These are phyloP conservation scores for Luidia sarsii DNA, from an alignment of 53 echinoderm and acorn worm species.

Conservation along the genomic window DNA sequence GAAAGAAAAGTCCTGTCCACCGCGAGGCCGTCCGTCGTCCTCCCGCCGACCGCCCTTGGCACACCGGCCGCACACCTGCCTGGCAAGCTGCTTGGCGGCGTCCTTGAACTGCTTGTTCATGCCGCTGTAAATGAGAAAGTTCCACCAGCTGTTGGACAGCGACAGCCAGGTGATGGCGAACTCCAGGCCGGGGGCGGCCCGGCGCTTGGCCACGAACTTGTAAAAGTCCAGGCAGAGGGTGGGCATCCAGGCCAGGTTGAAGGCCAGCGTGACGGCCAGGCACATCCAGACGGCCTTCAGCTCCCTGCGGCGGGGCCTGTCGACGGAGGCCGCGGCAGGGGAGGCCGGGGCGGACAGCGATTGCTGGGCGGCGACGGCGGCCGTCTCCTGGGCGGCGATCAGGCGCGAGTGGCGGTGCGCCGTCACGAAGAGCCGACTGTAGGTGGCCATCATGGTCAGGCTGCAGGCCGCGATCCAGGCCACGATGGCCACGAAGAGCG, in stretches of 20 bases:
- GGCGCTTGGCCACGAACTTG: conserved; percentile 11
- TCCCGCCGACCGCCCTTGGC: background rate
- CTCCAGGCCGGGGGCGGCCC: background rate
- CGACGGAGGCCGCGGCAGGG: background rate
- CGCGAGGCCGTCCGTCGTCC: background rate
- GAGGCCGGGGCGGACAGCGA: background rate
- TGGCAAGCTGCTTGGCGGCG: conserved; percentile 19
- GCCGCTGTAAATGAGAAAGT: conserved; percentile 50
- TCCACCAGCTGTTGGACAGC: conserved; percentile 55
- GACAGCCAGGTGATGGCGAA: conserved; percentile 36
- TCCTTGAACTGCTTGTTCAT: conserved; percentile 50
- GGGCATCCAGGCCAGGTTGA: conserved; percentile 53
- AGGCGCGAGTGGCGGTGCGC: conserved; percentile 28
- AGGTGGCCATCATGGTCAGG: conserved; percentile 21
- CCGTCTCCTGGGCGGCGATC: conserved; percentile 17
- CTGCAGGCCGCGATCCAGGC: conserved; percentile 5
- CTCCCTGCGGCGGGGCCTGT: background rate
- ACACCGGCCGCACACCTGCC: conserved; percentile 12
- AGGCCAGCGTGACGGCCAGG: conserved; percentile 31
- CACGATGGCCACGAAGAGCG: conserved; percentile 6
- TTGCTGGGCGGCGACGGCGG: background rate
- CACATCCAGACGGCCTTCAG: conserved; percentile 41
- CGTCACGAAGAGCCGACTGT: conserved; percentile 27
- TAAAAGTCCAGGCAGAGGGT: conserved; percentile 18
- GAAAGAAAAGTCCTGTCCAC: too few species aligned